phyloP scores from a whole-genome alignment of 2,797 vertebrate genomes.

The Urosaurus nigricauda region DNA sequence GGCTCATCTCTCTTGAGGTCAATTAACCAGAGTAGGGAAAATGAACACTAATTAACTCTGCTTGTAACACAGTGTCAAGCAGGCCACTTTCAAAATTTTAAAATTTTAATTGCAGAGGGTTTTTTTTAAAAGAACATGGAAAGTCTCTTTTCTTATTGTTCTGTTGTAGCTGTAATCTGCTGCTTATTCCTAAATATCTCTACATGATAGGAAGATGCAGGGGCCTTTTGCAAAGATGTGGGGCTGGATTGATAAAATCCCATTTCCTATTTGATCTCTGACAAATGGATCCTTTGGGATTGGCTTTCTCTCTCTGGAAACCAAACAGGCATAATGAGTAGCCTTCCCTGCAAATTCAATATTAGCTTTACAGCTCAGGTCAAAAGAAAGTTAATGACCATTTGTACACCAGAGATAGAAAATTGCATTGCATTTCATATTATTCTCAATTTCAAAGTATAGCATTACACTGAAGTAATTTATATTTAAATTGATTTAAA shows the following conservation, averaged over 20 bases:
- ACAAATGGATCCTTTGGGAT: slow-evolving; percentile 65
- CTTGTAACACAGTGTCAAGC: background rate
- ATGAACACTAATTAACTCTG: rapidly evolving
- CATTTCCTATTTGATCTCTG: slow-evolving; percentile 65
- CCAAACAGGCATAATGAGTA: slow-evolving; percentile 69
- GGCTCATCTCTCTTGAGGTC: slow-evolving; percentile 49
- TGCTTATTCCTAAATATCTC: slow-evolving; percentile 55
- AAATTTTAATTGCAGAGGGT: background rate
- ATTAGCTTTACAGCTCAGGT: slow-evolving; percentile 75
- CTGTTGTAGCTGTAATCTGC: slow-evolving; percentile 49
- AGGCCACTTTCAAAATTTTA: slow-evolving; percentile 25
- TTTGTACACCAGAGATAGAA: slow-evolving; percentile 72
- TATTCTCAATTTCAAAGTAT: slow-evolving; percentile 66
- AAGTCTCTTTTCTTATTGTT: background rate
- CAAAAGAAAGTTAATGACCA: slow-evolving; percentile 79
- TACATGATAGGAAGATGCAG: slow-evolving; percentile 61
- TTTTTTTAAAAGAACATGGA: background rate
- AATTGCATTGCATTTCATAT: slow-evolving; percentile 58
- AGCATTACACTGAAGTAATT: slow-evolving; percentile 63
- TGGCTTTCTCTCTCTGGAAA: slow-evolving; percentile 68
- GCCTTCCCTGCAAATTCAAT: slow-evolving; percentile 70
- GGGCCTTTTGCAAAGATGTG: slow-evolving; percentile 40
- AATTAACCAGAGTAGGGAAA: slow-evolving; percentile 42
- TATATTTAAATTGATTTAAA: slow-evolving; percentile 77
- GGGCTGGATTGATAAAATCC: background rate